Conservation (phyloP, 2,113 vertebrate genomes). For the Donacobius atricapilla region DNA sequence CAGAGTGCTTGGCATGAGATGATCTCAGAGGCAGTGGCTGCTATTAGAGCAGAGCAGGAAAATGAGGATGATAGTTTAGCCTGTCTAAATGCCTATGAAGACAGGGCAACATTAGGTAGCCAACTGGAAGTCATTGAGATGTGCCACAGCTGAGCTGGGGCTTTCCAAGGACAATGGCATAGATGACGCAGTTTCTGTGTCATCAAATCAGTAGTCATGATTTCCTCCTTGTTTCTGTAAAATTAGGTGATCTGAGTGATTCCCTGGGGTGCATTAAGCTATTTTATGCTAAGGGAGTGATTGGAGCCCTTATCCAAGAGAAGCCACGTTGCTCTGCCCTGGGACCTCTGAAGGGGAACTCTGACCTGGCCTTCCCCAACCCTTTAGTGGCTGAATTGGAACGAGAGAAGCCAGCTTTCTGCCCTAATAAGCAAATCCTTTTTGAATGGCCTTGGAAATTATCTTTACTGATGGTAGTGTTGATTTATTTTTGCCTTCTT, state of each 20-base stretch:
- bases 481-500: background rate
- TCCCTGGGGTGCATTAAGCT: background rate
- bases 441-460: background rate
- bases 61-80: background rate
- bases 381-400: background rate
- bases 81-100: fast-evolving
- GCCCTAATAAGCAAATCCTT: background rate
- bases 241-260: background rate
- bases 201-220: background rate
- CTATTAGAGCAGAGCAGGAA: background rate
- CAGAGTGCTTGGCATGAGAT: background rate
- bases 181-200: background rate
- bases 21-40: background rate
- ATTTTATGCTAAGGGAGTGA: background rate
- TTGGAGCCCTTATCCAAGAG: background rate
- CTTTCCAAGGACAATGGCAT: background rate
- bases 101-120: background rate
- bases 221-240: background rate
- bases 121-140: background rate
- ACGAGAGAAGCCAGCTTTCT: background rate
- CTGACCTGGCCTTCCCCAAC: background rate
- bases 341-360: background rate
- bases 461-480: background rate
- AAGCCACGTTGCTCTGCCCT: background rate
- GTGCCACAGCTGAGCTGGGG: background rate